Evolutionary conservation across 2,888 invertebrate species (phyloP).

Genomic region (Nemotelus pantherinus): DNA sequence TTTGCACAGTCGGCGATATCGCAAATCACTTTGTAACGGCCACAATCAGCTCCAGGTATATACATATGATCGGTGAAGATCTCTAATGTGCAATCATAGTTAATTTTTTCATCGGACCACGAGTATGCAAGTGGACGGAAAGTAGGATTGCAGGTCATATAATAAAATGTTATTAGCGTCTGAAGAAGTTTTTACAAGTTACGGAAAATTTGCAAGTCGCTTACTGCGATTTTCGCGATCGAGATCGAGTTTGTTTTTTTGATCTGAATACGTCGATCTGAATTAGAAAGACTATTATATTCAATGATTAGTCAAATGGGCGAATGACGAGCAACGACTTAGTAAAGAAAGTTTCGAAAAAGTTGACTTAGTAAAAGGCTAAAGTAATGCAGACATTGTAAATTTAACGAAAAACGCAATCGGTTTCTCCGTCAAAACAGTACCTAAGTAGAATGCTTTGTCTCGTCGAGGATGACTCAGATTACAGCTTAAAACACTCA

Average conservation of each 20-base stretch:
- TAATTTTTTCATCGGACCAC: neutral
- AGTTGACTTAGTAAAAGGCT: too few relatives aligned
- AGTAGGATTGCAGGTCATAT: constrained; percentile 23
- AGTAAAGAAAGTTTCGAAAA: too few relatives aligned
- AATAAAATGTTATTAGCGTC: neutral
- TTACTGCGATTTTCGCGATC: neutral
- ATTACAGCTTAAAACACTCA: too few relatives aligned
- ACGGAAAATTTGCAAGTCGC: neutral
- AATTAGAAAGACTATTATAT: neutral
- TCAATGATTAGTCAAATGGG: too few relatives aligned
- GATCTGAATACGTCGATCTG: neutral
- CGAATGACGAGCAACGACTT: too few relatives aligned
- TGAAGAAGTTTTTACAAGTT: neutral
- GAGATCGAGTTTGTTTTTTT: neutral
- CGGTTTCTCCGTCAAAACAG: too few relatives aligned
- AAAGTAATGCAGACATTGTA: too few relatives aligned
- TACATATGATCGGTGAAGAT: neutral
- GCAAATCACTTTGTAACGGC: neutral
- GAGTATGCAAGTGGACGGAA: neutral
- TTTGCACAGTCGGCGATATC: neutral
- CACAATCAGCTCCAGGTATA: neutral
- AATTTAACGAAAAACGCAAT: too few relatives aligned
- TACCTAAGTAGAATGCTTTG: too few relatives aligned
- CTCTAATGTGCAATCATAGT: constrained; percentile 9
- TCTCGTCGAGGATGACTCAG: too few relatives aligned